These are phyloP conservation scores for Poeciliopsis prolifica DNA, from an alignment of 2,113 vertebrate species.

Conservation along the genomic window DNA sequence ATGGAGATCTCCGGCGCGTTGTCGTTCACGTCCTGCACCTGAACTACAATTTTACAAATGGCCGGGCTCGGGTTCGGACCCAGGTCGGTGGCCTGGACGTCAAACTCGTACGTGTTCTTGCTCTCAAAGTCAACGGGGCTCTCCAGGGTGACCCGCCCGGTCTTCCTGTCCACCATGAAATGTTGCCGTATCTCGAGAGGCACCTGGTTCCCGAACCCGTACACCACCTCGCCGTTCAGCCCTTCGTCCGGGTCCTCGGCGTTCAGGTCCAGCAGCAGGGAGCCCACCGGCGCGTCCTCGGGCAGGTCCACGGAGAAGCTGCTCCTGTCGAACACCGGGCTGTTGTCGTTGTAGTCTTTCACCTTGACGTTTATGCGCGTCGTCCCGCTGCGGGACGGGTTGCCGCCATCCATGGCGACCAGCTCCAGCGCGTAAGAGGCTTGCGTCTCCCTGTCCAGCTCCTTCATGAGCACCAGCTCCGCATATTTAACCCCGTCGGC, in stretches of 20 bases:
- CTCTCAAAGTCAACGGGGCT: conserved; percentile 90
- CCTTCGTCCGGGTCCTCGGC: conserved; percentile 92
- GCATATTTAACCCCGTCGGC: conserved; percentile 94
- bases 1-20: conserved; percentile 93
- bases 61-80: conserved; percentile 88
- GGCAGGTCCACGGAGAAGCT: conserved; percentile 88
- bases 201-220: conserved; percentile 89
- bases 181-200: conserved; percentile 86
- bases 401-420: conserved; percentile 91
- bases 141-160: conserved; percentile 87
- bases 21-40: conserved; percentile 94
- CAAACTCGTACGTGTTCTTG: conserved; percentile 92
- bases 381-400: conserved; percentile 86
- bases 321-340: conserved; percentile 87
- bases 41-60: conserved; percentile 91
- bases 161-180: conserved; percentile 89
- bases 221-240: conserved; percentile 91
- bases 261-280: conserved; percentile 87
- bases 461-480: conserved; percentile 92
- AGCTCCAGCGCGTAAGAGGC: conserved; percentile 88
- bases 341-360: conserved; percentile 96
- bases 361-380: conserved; percentile 90
- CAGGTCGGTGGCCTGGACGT: conserved; percentile 90
- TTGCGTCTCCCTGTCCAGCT: conserved; percentile 92
- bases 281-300: conserved; percentile 88